Percentiles rank a stretch among this genome's conserved stretches.
phyloP scores from a whole-genome alignment of 2,888 invertebrate species.

The Sabellastarte sp. region DNA sequence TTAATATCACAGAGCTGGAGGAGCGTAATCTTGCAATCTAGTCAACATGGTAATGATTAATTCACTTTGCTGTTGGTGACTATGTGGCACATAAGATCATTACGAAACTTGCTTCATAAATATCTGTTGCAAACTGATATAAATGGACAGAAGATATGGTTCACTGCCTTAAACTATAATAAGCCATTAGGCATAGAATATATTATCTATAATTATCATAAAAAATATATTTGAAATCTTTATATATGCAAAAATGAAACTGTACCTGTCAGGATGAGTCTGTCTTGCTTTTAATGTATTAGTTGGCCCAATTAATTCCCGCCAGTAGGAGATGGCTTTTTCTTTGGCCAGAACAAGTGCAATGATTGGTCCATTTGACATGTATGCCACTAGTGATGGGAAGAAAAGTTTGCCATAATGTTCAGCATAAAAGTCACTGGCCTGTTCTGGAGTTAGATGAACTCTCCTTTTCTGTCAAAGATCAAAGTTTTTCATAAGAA shows the following conservation, averaged over 20 bases:
- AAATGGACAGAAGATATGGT: no score
- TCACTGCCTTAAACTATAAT: no score
- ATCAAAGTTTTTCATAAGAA: no score
- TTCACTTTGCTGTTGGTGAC: no score
- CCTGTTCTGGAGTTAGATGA: constrained; percentile 79
- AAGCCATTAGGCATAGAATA: no score
- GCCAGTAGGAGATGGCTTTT: constrained; percentile 74
- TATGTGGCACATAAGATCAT: no score
- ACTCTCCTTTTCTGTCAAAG: constrained; percentile 68
- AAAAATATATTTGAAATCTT: no score
- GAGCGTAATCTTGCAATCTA: no score
- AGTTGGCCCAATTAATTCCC: constrained; percentile 72
- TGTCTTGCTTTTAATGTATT: constrained; percentile 61
- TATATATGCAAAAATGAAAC: background rate
- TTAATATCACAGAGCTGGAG: no score
- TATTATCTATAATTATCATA: constrained; percentile 7
- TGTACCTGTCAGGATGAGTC: constrained; percentile 67
- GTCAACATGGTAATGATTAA: no score
- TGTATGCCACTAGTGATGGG: constrained; percentile 75
- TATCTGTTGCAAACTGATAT: no score
- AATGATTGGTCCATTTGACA: constrained; percentile 75
- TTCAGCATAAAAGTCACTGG: constrained; percentile 78
- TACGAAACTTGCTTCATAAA: no score
- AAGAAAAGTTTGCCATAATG: constrained; percentile 74
- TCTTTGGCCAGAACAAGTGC: constrained; percentile 70